Evolutionary conservation across 1,140 invertebrate genomes (phyloP).

Genomic region (Archivesica marissinica): DNA sequence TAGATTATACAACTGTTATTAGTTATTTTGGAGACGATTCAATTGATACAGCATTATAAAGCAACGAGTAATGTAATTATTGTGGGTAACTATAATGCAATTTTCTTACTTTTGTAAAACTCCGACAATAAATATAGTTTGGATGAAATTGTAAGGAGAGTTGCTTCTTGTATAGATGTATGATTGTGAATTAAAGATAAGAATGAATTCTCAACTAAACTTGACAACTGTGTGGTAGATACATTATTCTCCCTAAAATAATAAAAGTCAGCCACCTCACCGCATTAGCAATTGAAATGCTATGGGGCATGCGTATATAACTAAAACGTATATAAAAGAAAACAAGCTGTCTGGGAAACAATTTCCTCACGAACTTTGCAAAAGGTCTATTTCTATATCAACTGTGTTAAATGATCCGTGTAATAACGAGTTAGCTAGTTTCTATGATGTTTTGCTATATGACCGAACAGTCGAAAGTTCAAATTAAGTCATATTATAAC

Average conservation of each 20-base stretch:
- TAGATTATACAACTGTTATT: too few relatives aligned
- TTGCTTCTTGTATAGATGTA: neutral
- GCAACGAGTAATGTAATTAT: too few relatives aligned
- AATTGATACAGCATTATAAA: too few relatives aligned
- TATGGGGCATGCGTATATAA: slow-evolving; percentile 27
- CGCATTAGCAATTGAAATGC: slow-evolving; percentile 1
- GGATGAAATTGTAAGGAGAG: too few relatives aligned
- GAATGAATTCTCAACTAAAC: neutral
- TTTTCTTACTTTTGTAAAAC: too few relatives aligned
- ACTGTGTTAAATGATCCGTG: slow-evolving; percentile 18
- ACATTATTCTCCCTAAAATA: slow-evolving; percentile 23
- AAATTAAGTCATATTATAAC: too few relatives aligned
- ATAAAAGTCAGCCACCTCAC: slow-evolving; percentile 30
- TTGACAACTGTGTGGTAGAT: neutral
- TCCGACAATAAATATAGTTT: too few relatives aligned
- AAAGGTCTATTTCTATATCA: neutral
- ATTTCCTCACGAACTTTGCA: neutral
- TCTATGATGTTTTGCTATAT: too few relatives aligned
- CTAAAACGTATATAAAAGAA: slow-evolving; percentile 25
- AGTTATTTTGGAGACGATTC: too few relatives aligned
- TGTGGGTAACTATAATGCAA: too few relatives aligned
- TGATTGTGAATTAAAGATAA: slow-evolving; percentile 13
- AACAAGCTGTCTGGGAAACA: slow-evolving; percentile 29
- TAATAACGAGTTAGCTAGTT: neutral
- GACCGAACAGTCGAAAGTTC: too few relatives aligned